These are phyloP conservation scores for Amphiprion ocellaris DNA, from an alignment of 2,113 vertebrate genomes.

Conservation along the genomic window DNA sequence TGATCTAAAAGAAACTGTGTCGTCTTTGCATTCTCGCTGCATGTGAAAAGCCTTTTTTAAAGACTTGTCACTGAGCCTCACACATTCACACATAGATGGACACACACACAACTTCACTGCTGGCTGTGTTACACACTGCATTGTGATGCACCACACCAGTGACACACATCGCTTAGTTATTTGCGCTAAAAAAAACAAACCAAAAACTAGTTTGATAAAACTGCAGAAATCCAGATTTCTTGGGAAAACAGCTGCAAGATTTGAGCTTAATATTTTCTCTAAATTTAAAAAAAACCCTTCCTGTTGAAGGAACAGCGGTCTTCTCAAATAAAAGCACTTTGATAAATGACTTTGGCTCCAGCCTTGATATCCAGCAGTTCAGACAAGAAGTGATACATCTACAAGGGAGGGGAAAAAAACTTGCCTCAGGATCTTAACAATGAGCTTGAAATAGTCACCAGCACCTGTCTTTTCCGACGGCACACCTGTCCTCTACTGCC, in stretches of 20 bases:
- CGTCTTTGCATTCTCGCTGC: background rate
- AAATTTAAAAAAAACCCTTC: background rate
- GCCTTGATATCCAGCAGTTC: slow-evolving; percentile 50
- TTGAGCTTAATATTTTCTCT: background rate
- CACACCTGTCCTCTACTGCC: slow-evolving; percentile 90
- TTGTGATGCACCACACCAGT: slow-evolving; percentile 14
- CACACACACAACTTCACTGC: slow-evolving; percentile 36
- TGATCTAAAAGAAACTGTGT: background rate
- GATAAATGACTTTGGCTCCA: slow-evolving; percentile 50
- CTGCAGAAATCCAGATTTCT: background rate
- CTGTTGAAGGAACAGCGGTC: background rate
- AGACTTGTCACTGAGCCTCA: slow-evolving; percentile 6
- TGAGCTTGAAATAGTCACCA: slow-evolving; percentile 81
- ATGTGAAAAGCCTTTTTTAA: background rate
- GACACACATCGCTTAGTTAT: background rate
- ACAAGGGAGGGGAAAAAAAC: slow-evolving; percentile 46
- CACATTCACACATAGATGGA: slow-evolving; percentile 16
- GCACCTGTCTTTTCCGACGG: slow-evolving; percentile 91
- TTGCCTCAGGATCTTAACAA: slow-evolving; percentile 75
- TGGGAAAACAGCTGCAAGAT: background rate
- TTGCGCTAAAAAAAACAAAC: background rate
- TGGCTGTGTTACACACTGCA: slow-evolving; percentile 45
- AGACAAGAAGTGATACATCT: slow-evolving; percentile 59
- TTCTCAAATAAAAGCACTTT: slow-evolving; percentile 34
- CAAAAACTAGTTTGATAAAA: background rate